A percentile compares a stretch with the other conserved stretches of the same genome.
Conservation (phyloP, 2,113 vertebrate species). For the Menura novaehollandiae region DNA sequence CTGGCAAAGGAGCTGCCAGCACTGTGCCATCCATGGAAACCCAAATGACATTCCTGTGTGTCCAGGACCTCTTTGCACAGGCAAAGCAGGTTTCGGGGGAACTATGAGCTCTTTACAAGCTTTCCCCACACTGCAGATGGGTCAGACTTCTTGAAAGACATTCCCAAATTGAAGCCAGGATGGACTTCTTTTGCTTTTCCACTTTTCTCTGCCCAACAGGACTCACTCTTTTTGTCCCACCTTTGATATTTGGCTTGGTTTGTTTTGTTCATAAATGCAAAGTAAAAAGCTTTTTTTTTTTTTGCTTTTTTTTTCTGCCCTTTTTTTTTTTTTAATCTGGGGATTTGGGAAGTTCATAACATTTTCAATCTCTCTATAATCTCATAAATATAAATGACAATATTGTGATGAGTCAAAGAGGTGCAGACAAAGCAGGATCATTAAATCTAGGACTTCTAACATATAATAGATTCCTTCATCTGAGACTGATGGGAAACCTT, state of each 20-base stretch:
- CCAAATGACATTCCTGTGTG: background rate
- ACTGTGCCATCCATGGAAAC: background rate
- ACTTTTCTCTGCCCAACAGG: background rate
- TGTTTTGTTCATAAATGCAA: background rate
- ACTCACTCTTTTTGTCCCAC: background rate
- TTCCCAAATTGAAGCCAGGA: background rate
- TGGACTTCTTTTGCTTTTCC: background rate
- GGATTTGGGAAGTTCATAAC: background rate
- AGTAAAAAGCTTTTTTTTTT: background rate
- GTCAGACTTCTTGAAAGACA: background rate
- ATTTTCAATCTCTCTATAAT: conserved; percentile 22
- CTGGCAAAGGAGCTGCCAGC: background rate
- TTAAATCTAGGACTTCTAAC: background rate
- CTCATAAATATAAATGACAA: conserved; percentile 62
- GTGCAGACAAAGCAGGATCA: background rate
- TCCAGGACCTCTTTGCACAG: background rate
- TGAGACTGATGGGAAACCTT: background rate
- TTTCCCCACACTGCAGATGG: too few species aligned
- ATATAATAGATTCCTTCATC: background rate
- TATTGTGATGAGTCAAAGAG: conserved; percentile 1
- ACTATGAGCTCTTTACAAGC: background rate
- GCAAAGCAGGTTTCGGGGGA: background rate
- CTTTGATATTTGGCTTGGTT: background rate
- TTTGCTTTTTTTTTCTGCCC: background rate
- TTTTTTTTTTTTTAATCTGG: background rate